phyloP scores from a whole-genome alignment of 2,797 vertebrate genomes.

The Sebastes alutus region DNA sequence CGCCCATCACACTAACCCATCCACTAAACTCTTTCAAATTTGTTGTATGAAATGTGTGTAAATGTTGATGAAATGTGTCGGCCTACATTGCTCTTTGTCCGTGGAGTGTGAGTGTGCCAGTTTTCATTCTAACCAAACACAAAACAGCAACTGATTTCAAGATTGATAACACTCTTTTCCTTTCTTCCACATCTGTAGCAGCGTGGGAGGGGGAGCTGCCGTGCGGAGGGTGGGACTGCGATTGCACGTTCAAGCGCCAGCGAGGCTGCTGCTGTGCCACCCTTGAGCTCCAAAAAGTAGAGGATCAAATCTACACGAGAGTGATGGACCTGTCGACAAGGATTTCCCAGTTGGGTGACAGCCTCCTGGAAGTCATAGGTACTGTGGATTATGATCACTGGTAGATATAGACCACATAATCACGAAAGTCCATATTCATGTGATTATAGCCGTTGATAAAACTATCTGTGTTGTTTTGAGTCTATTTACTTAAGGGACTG shows the following conservation, averaged over 20 bases:
- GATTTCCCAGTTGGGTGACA: conserved; percentile 12
- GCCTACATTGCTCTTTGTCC: too few relatives aligned
- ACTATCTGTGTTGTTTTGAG: neutral
- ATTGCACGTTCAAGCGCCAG: conserved; percentile 48
- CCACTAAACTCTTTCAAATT: neutral
- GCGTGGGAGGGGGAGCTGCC: conserved; percentile 33
- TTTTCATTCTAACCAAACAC: neutral
- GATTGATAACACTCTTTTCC: neutral
- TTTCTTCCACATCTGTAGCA: conserved; percentile 26
- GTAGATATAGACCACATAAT: neutral
- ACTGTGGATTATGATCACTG: neutral
- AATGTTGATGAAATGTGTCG: too few relatives aligned
- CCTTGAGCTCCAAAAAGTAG: conserved; percentile 15
- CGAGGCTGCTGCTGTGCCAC: conserved; percentile 66
- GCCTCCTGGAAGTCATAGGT: conserved; percentile 50
- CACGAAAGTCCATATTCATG: neutral
- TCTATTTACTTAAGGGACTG: neutral
- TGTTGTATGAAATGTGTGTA: neutral
- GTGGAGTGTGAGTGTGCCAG: neutral
- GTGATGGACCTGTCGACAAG: conserved; percentile 18
- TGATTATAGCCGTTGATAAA: neutral
- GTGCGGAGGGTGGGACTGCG: conserved; percentile 58
- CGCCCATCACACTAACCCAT: neutral
- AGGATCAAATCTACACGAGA: conserved; percentile 35
- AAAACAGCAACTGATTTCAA: neutral